Base-by-base conservation (phyloP, 1,140 invertebrate species). In the Drosophila melanica region DNA sequence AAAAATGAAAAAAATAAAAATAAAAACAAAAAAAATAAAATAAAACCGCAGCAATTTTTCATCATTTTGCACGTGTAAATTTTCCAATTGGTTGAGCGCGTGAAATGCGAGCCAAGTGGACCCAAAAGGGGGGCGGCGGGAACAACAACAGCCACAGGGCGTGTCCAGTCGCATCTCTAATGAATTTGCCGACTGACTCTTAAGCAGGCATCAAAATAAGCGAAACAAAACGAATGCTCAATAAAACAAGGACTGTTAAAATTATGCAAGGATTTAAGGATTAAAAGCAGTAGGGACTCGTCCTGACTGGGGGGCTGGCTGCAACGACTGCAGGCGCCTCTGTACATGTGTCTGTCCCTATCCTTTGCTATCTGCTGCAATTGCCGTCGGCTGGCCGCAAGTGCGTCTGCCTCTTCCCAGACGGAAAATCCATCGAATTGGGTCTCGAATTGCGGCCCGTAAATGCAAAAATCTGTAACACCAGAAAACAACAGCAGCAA, bases 21-120 rank as follows among this genome's bases (percentile, higher is more conserved):
- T 27, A 41, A 8, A 30, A 79, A 58, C 72, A 72, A 64, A 45
- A 63, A 73, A 63, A 70, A 81, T 50, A 63, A 80, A 80, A 64
- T 77, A 82, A 90, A 90, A 90, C 87, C 87, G 87, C 87, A 90
- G 90, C 87, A 90, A 90, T 90, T 90, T 90, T 90, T 90, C 87
- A 86, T 90, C 86, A 90, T 90, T 90, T 90, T 86, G 81, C 87
- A 90, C 87, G 87, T 90, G 87, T 90, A 90, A 90, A 90, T 90
- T 90, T 90, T 90, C 87, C 87, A 90, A 90, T 90, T 90, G 87
- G 86, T 82, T 90, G 86, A 82, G 55, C 87, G 79, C 73, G 58
- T 70, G 62, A 85, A 82, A 87, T 81, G 75, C 69, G 72, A 53
- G 54, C 20, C 16, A n/a, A 16, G 33, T 51, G 27, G 18, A 4